Evolutionary conservation across 2,797 vertebrate genomes (phyloP), one percentile per base, ranked within the genome.

Genomic region (Hafferia zeledoni): DNA sequence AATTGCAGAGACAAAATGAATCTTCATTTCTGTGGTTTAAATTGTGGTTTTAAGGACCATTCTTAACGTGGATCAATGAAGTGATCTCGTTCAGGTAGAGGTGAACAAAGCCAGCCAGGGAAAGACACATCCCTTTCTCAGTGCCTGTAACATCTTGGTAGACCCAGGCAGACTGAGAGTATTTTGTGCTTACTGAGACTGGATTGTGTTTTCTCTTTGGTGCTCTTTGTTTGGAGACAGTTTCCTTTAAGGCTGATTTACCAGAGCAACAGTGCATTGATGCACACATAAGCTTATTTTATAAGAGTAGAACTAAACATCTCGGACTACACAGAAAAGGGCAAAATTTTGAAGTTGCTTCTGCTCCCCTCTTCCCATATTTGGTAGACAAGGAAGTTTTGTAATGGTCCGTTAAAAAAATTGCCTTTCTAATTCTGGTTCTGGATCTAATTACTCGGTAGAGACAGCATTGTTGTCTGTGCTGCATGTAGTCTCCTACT

Each of bases 201-300:
- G 57, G 52, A n/a, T 43, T 15, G n/a, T 71, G 12, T 82, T 96
- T 87, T 52, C 68, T 64, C 43, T 77, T 64, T 55, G 35, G 43
- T 93, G 79, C 65, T 90, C 68, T 91, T 87, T 83, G 59, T 90
- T 94, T 94, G 55, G 25, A 83, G 15, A 74, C 16, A 13, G 35
- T 82, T 94, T 90, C 64, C 49, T 93, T 92, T 89, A 86, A 96
- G 87, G 81, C 60, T 92, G 76, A 79, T 92, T 95, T 90, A 86
- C 75, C 63, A 92, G 80, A 53, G 56, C 77, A 83, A 6, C 69
- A 77, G 89, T 81, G 90, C 93, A 56, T 23, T 65, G 90, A 94
- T 86, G 88, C 72, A 56, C 80, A 68, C 33, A 35, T 80, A 92
- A 91, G 46, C 65, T 77, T 87, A 4, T 86, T 77, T 81, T 74